phyloP scores from a whole-genome alignment of 2,113 vertebrate species.

The Tor tambroides region DNA sequence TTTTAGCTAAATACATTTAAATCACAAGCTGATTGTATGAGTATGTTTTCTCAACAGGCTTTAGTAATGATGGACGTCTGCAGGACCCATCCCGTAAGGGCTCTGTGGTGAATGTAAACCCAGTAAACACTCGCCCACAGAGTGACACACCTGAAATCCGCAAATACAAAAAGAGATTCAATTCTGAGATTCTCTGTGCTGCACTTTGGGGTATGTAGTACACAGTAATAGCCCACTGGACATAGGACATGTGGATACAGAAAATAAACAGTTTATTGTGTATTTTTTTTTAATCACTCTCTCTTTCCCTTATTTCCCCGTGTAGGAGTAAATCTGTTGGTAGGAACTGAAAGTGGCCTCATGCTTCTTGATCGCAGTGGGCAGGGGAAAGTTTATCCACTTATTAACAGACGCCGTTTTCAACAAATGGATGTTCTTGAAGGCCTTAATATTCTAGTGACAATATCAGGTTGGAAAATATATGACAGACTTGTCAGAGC shows the following conservation, averaged over 20 bases:
- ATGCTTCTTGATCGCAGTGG: neutral
- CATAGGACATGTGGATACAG: neutral
- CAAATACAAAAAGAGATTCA: neutral
- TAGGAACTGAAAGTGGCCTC: neutral
- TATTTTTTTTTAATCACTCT: neutral
- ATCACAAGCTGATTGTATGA: slow-evolving; percentile 59
- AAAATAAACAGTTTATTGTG: neutral
- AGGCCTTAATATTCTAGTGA: slow-evolving; percentile 3
- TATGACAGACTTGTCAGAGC: neutral
- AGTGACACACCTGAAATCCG: neutral
- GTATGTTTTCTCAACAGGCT: slow-evolving; percentile 77
- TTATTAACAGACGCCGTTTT: neutral
- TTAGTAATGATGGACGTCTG: slow-evolving; percentile 89
- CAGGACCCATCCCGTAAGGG: slow-evolving; percentile 92
- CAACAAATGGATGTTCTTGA: neutral
- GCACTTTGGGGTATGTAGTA: neutral
- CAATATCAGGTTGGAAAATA: neutral
- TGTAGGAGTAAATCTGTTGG: neutral
- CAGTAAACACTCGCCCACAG: slow-evolving; percentile 94
- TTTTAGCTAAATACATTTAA: neutral
- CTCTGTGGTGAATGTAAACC: slow-evolving; percentile 98
- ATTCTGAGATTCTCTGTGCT: neutral
- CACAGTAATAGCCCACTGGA: neutral
- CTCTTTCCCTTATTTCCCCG: neutral
- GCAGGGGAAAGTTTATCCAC: slow-evolving; percentile 2